Evolutionary conservation across 2,888 invertebrate species (phyloP).

Genomic region (Lampropteryx suffumata): DNA sequence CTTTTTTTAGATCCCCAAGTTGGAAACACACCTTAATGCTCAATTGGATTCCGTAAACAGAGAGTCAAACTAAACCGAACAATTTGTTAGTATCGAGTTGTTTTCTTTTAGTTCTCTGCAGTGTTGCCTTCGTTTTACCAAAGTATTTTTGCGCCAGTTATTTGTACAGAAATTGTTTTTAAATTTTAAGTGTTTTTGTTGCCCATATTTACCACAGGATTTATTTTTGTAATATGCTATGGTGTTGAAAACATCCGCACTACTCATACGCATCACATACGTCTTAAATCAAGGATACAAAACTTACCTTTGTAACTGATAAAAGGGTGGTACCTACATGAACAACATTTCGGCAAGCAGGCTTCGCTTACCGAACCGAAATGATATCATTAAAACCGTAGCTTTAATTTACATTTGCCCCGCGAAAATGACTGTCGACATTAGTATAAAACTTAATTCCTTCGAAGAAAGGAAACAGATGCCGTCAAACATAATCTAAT

Average conservation of each 20-base stretch:
- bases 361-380: conserved; percentile 9
- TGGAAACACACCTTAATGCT: conserved; percentile 46
- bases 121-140: conserved; percentile 20
- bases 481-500: conserved; percentile 58
- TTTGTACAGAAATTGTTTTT: background rate
- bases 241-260: too few species aligned
- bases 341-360: conserved; percentile 1
- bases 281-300: too few species aligned
- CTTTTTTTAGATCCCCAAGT: conserved; percentile 46
- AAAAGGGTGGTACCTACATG: background rate
- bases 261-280: too few species aligned
- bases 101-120: conserved; percentile 14
- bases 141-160: background rate
- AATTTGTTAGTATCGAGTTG: conserved; percentile 24
- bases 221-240: too few species aligned
- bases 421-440: conserved; percentile 20
- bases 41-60: conserved; percentile 43
- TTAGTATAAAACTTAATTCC: conserved; percentile 33
- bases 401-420: conserved; percentile 25
- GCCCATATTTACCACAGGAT: too few species aligned
- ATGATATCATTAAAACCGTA: conserved; percentile 23
- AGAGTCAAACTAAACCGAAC: conserved; percentile 32
- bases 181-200: too few species aligned
- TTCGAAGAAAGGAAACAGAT: conserved; percentile 43
- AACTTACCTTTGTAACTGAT: too few species aligned